phyloP scores from a whole-genome alignment of 2,797 vertebrate genomes.

The Triplophysa yarkandensis region DNA sequence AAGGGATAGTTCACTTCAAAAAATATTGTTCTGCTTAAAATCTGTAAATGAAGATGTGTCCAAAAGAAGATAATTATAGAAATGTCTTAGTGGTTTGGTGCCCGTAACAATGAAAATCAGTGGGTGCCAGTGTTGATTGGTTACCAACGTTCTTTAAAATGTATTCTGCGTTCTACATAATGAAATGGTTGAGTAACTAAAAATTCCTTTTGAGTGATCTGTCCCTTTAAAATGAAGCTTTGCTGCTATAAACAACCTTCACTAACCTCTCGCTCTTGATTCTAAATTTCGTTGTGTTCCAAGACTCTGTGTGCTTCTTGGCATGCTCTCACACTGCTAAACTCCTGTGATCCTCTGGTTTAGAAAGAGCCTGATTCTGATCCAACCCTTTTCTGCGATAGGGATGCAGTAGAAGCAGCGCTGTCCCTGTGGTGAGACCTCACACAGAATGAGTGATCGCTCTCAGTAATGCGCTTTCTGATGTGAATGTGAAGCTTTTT shows the following conservation, averaged over 20 bases:
- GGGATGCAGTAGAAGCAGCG: slow-evolving; percentile 19
- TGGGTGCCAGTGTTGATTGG: too few relatives aligned
- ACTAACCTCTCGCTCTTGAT: slow-evolving; percentile 8
- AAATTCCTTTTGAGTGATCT: too few relatives aligned
- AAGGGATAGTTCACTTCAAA: background rate
- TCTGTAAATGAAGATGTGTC: too few relatives aligned
- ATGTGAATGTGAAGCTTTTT: slow-evolving; percentile 31
- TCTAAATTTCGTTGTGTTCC: slow-evolving; percentile 2
- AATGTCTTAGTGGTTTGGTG: too few relatives aligned
- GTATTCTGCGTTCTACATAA: too few relatives aligned
- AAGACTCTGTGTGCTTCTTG: slow-evolving; percentile 34
- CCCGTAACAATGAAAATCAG: too few relatives aligned
- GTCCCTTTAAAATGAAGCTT: background rate
- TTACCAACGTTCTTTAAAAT: too few relatives aligned
- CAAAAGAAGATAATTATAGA: too few relatives aligned
- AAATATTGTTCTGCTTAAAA: too few relatives aligned
- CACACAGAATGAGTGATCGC: slow-evolving; percentile 27
- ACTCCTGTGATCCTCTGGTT: slow-evolving; percentile 34
- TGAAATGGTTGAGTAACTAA: too few relatives aligned
- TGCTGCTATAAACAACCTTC: background rate
- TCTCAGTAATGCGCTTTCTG: slow-evolving; percentile 29
- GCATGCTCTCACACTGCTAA: slow-evolving; percentile 5
- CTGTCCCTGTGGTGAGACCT: slow-evolving; percentile 24
- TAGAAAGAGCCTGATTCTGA: slow-evolving; percentile 21
- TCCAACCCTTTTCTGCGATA: slow-evolving; percentile 26